These are phyloP conservation scores for Pseudomyrmex cubaensis DNA, from an alignment of 1,140 invertebrate species.

Conservation along the genomic window DNA sequence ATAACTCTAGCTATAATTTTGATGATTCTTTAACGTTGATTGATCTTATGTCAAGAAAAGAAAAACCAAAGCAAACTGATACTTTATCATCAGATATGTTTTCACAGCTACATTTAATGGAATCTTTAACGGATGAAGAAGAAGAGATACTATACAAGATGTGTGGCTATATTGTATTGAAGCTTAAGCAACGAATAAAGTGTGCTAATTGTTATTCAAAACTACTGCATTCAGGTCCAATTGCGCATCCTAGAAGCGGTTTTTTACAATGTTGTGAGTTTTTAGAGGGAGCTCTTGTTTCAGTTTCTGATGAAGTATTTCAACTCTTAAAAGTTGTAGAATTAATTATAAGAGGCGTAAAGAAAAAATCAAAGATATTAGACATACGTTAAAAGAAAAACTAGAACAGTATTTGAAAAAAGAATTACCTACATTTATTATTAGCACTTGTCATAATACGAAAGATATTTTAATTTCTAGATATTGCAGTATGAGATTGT, in stretches of 20 bases:
- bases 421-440: too few relatives aligned
- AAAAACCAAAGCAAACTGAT: constrained; percentile 2
- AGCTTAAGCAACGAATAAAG: constrained; percentile 29
- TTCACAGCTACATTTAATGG: neutral
- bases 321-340: too few relatives aligned
- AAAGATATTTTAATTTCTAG: too few relatives aligned
- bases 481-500: too few relatives aligned
- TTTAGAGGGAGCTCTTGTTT: too few relatives aligned
- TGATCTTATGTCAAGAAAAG: constrained; percentile 6
- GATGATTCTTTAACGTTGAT: constrained; percentile 10
- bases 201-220: constrained; percentile 23
- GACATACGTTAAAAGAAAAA: too few relatives aligned
- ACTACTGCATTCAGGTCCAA: neutral
- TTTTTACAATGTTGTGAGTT: constrained; percentile 1
- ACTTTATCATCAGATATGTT: neutral
- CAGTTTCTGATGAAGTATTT: too few relatives aligned
- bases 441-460: too few relatives aligned
- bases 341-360: too few relatives aligned
- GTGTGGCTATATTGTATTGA: constrained; percentile 33
- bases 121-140: constrained; percentile 14
- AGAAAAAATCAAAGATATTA: too few relatives aligned
- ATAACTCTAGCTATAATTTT: constrained; percentile 15
- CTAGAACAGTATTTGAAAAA: too few relatives aligned
- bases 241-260: neutral
- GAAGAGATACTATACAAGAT: constrained; percentile 34